A percentile compares a stretch with the other conserved stretches of the same genome.
These are phyloP conservation scores for Stegostoma tigrinum DNA, from an alignment of 2,113 vertebrate genomes.

Conservation along the genomic window DNA sequence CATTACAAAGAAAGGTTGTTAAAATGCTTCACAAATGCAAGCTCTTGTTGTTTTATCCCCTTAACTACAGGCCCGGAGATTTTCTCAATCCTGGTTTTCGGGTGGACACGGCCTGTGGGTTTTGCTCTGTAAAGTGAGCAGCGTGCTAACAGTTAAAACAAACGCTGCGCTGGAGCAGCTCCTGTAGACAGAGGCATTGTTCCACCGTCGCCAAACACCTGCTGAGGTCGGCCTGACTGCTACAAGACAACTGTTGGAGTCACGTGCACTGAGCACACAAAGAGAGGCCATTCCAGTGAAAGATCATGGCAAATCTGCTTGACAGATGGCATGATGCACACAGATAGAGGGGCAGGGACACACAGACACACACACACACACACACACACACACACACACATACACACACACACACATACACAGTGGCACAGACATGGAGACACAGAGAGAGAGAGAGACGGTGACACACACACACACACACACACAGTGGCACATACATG, in stretches of 20 bases:
- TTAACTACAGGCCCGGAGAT: neutral
- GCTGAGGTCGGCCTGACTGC: conserved; percentile 43
- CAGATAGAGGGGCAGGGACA: neutral
- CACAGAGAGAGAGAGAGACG: neutral
- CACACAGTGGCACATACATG: neutral
- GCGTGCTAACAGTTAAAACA: neutral
- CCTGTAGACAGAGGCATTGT: neutral
- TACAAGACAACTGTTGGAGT: conserved; percentile 42
- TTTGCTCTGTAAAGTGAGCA: neutral
- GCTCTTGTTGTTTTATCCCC: neutral
- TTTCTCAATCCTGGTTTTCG: too few species aligned
- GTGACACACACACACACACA: neutral
- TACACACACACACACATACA: neutral
- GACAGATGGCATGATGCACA: conserved; percentile 45
- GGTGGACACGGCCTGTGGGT: neutral
- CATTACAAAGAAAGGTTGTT: neutral
- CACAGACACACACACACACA: neutral
- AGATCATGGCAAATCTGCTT: conserved; percentile 48
- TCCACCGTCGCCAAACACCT: conserved; percentile 47
- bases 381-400: neutral
- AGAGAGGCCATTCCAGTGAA: conserved; percentile 44
- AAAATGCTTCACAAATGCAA: neutral
- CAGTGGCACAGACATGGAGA: neutral
- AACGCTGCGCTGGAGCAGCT: neutral
- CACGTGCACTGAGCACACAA: conserved; percentile 40